Evolutionary conservation across 2,888 invertebrate genomes (phyloP).

Genomic region (Scaptomyza tumidula): DNA sequence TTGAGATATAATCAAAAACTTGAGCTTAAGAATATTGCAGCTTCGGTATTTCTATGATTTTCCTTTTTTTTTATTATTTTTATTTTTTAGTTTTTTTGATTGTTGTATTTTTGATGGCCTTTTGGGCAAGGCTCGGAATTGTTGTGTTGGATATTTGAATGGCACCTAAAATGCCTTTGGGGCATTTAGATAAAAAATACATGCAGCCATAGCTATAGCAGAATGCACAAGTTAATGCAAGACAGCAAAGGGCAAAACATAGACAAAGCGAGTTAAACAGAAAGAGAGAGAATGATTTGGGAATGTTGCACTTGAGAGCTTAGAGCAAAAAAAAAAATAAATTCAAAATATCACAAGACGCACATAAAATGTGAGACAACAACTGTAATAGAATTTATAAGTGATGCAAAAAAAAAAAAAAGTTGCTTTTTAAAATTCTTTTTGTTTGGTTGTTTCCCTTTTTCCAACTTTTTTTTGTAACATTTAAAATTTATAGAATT

Average conservation of each 20-base stretch:
- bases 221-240: slow-evolving; percentile 40
- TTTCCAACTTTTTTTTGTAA: neutral
- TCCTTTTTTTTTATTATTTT: neutral
- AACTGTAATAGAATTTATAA: slow-evolving; percentile 43
- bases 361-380: slow-evolving; percentile 60
- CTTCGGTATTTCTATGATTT: slow-evolving; percentile 16
- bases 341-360: slow-evolving; percentile 63
- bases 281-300: neutral
- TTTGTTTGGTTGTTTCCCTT: slow-evolving; percentile 8
- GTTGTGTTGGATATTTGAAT: slow-evolving; percentile 52
- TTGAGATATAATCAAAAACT: too few relatives aligned
- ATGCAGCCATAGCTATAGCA: slow-evolving; percentile 49
- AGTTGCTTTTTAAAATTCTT: neutral
- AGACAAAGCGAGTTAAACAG: neutral
- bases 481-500: slow-evolving; percentile 4
- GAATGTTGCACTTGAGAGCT: slow-evolving; percentile 59
- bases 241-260: neutral
- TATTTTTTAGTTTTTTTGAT: neutral
- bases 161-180: slow-evolving; percentile 70
- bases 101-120: slow-evolving; percentile 5
- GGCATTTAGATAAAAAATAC: slow-evolving; percentile 74
- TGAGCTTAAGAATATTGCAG: neutral
- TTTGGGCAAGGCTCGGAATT: slow-evolving; percentile 32
- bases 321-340: slow-evolving; percentile 35
- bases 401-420: neutral